Evolutionary conservation across 2,113 vertebrate genomes (phyloP).

Genomic region (Saccopteryx bilineata): DNA sequence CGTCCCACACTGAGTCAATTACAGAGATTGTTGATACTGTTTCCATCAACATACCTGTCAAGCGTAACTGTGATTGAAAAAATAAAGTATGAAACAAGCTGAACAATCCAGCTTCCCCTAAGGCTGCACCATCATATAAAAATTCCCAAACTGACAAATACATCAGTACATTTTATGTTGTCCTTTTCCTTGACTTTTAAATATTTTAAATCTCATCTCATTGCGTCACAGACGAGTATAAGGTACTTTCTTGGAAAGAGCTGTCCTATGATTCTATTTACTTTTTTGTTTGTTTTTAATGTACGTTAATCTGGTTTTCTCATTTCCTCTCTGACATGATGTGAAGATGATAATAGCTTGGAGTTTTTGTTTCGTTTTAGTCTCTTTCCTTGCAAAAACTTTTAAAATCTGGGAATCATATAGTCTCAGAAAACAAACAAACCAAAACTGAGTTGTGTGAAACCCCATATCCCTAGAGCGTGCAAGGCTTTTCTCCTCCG

Average conservation of each 20-base stretch:
- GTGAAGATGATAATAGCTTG: not conserved
- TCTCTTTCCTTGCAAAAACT: not conserved
- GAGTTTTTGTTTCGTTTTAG: not conserved
- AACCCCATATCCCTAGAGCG: not conserved
- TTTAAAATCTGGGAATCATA: slow-evolving; percentile 14
- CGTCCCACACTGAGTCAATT: not conserved
- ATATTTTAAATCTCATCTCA: slow-evolving; percentile 37
- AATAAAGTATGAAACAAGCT: not conserved
- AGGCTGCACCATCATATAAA: slow-evolving; percentile 27
- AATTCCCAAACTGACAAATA: slow-evolving; percentile 14
- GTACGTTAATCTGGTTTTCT: slow-evolving; percentile 37
- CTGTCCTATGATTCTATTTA: not conserved
- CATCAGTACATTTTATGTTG: not conserved
- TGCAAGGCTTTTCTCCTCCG: not conserved
- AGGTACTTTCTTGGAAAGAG: not conserved
- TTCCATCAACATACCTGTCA: slow-evolving; percentile 6
- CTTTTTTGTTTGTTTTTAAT: slow-evolving; percentile 2
- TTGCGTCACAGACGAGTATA: slow-evolving; percentile 15
- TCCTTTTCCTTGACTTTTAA: slow-evolving; percentile 37
- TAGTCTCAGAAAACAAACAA: slow-evolving; percentile 17
- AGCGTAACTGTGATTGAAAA: not conserved
- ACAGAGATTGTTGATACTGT: not conserved
- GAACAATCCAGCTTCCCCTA: not conserved
- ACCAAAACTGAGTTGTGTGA: slow-evolving; percentile 19
- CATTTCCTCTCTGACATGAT: slow-evolving; percentile 27